phyloP scores from a whole-genome alignment of 2,797 vertebrate genomes.

The Phrynocephalus forsythii region DNA sequence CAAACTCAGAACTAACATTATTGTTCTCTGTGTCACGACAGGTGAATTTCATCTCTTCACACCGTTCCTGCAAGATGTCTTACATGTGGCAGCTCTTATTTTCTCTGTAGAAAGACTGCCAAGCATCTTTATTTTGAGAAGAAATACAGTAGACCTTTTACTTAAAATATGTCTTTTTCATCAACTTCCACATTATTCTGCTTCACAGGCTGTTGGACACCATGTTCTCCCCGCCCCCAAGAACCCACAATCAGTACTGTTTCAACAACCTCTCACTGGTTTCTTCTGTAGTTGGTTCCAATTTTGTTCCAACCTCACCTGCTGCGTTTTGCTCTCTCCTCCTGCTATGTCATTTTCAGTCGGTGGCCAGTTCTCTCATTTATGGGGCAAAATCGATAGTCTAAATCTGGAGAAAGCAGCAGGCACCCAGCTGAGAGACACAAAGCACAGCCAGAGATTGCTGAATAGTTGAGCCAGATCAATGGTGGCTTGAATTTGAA shows the following conservation, averaged over 20 bases:
- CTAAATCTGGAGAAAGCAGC: conserved; percentile 22
- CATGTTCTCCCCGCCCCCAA: background rate
- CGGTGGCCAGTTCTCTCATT: background rate
- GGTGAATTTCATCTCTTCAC: background rate
- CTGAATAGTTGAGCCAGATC: background rate
- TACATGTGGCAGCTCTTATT: background rate
- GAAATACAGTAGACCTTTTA: background rate
- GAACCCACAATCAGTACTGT: background rate
- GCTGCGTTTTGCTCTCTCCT: background rate
- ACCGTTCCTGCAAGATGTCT: background rate
- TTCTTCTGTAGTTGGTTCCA: conserved; percentile 13
- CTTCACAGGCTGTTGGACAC: background rate
- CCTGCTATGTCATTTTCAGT: background rate
- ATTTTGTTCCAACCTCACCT: background rate
- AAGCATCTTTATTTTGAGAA: background rate
- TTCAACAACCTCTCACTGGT: background rate
- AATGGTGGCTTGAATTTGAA: conserved; percentile 3
- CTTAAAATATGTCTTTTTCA: background rate
- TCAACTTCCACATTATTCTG: background rate
- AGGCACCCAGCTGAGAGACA: background rate
- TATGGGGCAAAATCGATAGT: conserved; percentile 11
- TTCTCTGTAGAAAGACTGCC: background rate
- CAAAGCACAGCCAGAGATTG: background rate
- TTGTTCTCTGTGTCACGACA: background rate
- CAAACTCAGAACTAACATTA: background rate